Conservation (phyloP, 2,888 invertebrate species). For the Pocota personata region DNA sequence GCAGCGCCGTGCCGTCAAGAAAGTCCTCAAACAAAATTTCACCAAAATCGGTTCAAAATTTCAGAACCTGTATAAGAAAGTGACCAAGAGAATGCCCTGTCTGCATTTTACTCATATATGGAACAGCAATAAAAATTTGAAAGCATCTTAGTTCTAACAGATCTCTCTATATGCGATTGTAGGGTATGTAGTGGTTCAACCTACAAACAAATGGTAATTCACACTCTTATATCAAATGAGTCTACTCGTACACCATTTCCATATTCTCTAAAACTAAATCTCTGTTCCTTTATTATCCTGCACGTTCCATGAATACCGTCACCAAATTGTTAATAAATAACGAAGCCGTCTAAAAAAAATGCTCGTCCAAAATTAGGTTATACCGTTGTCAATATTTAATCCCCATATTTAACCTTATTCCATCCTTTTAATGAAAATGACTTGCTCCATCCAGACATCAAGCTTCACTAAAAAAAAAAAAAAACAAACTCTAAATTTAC, state of each 20-base stretch:
- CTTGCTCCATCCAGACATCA: not conserved
- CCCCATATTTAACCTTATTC: not conserved
- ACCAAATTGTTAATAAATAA: constrained; percentile 3
- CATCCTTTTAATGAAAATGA: constrained; percentile 17
- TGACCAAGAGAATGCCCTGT: too few species aligned
- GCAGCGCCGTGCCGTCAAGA: too few species aligned
- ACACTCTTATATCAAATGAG: not conserved
- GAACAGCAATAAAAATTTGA: too few species aligned
- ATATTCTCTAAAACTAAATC: not conserved
- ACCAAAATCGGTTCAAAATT: too few species aligned
- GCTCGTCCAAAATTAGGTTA: constrained; percentile 25
- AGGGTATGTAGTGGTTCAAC: too few species aligned
- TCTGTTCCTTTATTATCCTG: not conserved
- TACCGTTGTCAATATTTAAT: constrained; percentile 43
- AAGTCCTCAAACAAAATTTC: too few species aligned
- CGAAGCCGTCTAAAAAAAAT: not conserved
- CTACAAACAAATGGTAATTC: too few species aligned
- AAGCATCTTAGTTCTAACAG: too few species aligned
- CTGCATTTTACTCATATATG: too few species aligned
- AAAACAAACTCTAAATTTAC: constrained; percentile 45
- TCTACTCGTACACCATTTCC: not conserved
- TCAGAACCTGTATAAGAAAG: too few species aligned
- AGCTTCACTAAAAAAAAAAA: not conserved
- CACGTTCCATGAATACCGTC: not conserved
- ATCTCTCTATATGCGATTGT: too few species aligned